Evolutionary conservation across 2,888 invertebrate genomes (phyloP).

Genomic region (Troides aeacus): DNA sequence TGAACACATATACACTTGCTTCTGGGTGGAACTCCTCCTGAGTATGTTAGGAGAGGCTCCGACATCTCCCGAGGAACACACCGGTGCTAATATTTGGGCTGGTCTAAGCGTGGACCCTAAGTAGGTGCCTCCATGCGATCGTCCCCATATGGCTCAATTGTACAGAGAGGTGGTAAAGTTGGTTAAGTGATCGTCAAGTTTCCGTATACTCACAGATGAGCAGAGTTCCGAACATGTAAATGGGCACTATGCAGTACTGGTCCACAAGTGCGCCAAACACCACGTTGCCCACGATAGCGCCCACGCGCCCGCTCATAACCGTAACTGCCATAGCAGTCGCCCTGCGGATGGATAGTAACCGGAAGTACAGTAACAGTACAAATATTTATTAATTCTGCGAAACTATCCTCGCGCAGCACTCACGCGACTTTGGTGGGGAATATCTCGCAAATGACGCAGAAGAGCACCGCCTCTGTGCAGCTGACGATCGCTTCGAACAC

Average conservation of each 20-base stretch:
- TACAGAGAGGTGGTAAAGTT: no score
- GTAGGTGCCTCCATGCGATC: no score
- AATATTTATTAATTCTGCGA: neutral
- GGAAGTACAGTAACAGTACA: neutral
- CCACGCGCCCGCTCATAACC: conserved; percentile 80
- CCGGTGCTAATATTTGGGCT: no score
- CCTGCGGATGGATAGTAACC: conserved; percentile 44
- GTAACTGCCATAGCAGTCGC: conserved; percentile 81
- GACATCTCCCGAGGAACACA: no score
- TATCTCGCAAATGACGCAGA: conserved; percentile 81
- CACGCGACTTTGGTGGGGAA: conserved; percentile 79
- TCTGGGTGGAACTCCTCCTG: no score
- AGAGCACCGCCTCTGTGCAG: conserved; percentile 81
- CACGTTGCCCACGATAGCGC: conserved; percentile 81
- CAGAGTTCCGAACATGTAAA: conserved; percentile 79
- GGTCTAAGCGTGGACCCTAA: no score
- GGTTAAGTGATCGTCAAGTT: no score
- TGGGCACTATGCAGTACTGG: conserved; percentile 78
- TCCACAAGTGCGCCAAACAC: conserved; percentile 80
- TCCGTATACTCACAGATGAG: conserved; percentile 70
- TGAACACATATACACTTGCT: no score
- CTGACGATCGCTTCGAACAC: conserved; percentile 81
- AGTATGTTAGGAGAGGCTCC: no score
- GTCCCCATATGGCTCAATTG: no score
- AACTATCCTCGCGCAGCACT: conserved; percentile 40